Percentiles rank a stretch among this genome's conserved stretches.
Conservation (phyloP, 2,888 invertebrate species). For the Drosophila maculinotata region DNA sequence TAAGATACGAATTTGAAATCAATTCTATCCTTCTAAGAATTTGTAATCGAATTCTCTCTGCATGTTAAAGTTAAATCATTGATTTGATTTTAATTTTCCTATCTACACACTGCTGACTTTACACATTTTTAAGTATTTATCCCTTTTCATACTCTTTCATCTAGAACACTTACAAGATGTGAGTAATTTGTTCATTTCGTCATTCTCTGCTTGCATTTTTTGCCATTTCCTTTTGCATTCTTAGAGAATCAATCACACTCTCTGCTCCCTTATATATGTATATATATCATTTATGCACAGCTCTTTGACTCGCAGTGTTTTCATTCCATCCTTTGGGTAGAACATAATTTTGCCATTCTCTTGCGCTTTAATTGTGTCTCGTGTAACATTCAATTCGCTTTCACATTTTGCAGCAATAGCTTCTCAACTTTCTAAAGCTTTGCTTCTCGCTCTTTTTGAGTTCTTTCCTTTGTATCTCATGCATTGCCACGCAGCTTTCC, state of each 20-base stretch:
- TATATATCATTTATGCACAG: conserved; percentile 3
- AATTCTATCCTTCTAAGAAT: no score
- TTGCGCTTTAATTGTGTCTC: conserved; percentile 60
- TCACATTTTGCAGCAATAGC: conserved; percentile 40
- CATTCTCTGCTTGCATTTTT: conserved; percentile 1
- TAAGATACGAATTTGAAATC: no score
- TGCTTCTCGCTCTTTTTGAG: background rate
- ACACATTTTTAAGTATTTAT: background rate
- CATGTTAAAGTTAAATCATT: no score
- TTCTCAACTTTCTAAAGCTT: conserved; percentile 37
- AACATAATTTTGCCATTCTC: conserved; percentile 36
- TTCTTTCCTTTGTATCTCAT: conserved; percentile 3
- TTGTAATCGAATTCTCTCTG: no score
- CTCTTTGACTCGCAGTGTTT: background rate
- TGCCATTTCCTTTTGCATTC: background rate
- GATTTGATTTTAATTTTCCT: background rate
- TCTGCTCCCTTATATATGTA: background rate
- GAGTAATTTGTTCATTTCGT: conserved; percentile 9
- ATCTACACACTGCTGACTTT: background rate
- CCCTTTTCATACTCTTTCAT: background rate
- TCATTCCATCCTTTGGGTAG: conserved; percentile 2
- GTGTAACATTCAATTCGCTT: conserved; percentile 54
- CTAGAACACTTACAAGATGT: background rate
- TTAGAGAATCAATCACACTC: conserved; percentile 22
- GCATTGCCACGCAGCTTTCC: background rate